A percentile compares a stretch with the other conserved stretches of the same genome.
Evolutionary conservation across 2,888 invertebrate genomes (phyloP).

Genomic region (Oasisia sp.): DNA sequence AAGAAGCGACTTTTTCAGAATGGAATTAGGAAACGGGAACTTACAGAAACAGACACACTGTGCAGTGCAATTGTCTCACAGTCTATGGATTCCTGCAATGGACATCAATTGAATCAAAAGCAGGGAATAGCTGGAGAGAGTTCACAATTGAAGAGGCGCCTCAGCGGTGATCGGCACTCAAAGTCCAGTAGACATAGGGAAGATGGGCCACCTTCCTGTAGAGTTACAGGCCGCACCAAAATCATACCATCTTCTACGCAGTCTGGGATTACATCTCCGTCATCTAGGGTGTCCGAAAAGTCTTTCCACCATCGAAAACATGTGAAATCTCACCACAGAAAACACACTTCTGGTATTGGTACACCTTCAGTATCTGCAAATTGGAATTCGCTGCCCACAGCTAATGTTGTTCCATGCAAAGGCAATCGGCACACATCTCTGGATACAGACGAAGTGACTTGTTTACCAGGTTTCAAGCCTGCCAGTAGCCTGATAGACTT

Average conservation of each 20-base stretch:
- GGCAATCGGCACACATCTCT: not conserved
- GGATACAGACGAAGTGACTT: not conserved
- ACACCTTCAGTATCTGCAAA: not conserved
- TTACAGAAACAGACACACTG: not conserved
- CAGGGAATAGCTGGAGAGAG: not conserved
- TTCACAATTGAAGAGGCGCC: not conserved
- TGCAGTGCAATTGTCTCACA: not conserved
- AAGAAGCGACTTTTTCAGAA: not conserved
- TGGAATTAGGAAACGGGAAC: not conserved
- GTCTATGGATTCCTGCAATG: not conserved
- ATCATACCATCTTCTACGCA: not conserved
- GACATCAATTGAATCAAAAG: not conserved
- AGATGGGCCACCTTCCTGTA: not conserved
- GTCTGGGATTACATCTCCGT: not conserved
- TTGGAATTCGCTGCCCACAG: not conserved
- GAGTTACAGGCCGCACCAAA: not conserved
- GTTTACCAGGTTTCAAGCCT: not conserved
- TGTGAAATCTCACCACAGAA: not conserved
- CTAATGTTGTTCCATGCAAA: not conserved
- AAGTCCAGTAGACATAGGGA: not conserved
- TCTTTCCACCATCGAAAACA: not conserved
- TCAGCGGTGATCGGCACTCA: not conserved
- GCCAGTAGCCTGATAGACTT: conserved; percentile 13
- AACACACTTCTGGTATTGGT: not conserved
- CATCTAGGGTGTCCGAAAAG: not conserved